These are phyloP conservation scores for Atractosteus spatula DNA, from an alignment of 2,113 vertebrate species.

Conservation along the genomic window DNA sequence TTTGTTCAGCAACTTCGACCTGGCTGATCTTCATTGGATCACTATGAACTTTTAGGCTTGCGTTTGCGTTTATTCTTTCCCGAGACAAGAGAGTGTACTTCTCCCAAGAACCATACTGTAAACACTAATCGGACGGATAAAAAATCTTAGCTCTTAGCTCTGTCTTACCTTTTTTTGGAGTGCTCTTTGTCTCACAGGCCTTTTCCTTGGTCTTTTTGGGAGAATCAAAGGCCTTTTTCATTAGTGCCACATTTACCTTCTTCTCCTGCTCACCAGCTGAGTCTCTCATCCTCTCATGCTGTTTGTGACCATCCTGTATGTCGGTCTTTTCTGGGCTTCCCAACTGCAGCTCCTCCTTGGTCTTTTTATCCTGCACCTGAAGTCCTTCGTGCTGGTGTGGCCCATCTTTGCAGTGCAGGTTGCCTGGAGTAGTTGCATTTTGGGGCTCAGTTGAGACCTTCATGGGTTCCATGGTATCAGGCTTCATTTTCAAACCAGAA, in stretches of 20 bases:
- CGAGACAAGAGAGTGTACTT: no score
- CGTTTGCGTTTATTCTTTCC: no score
- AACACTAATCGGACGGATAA: no score
- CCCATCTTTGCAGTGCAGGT: conserved; percentile 16
- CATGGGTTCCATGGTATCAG: conserved; percentile 2
- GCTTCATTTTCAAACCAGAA: conserved; percentile 16
- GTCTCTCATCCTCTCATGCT: conserved; percentile 47
- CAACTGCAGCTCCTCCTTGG: background rate
- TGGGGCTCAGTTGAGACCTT: conserved; percentile 9
- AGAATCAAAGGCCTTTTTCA: conserved; percentile 67
- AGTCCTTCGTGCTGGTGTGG: conserved; percentile 24
- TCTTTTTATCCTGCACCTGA: conserved; percentile 10
- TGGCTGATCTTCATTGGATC: no score
- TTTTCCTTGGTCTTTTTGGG: conserved; percentile 60
- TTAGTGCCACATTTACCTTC: conserved; percentile 65
- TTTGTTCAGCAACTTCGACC: no score
- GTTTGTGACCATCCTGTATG: conserved; percentile 49
- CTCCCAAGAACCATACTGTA: no score
- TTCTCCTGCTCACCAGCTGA: conserved; percentile 45
- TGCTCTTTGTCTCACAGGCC: conserved; percentile 54
- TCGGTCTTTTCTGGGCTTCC: conserved; percentile 2
- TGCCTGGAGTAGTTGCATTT: conserved; percentile 24
- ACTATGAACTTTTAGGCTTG: no score
- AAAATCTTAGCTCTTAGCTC: no score
- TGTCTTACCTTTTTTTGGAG: conserved; percentile 63